Conservation (phyloP, 2,888 invertebrate genomes). For the Lasius fuliginosus region DNA sequence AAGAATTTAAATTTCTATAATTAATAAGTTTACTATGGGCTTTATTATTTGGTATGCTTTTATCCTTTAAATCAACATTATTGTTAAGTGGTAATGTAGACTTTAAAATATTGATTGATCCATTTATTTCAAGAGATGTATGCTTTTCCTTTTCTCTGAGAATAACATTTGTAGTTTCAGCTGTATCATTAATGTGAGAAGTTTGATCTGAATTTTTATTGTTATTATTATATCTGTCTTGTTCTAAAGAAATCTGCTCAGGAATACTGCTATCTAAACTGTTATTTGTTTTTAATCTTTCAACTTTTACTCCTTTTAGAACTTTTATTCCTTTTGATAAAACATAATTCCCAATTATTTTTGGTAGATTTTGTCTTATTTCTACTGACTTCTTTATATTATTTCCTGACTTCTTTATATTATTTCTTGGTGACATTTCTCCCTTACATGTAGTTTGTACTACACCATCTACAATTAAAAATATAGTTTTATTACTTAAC, state of each 20-base stretch:
- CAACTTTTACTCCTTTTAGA: constrained; percentile 32
- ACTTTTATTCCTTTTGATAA: constrained; percentile 60
- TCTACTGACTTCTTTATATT: not conserved
- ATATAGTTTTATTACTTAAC: not conserved
- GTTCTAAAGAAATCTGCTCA: not conserved
- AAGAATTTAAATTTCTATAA: not conserved
- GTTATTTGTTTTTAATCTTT: not conserved
- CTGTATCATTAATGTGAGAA: not conserved
- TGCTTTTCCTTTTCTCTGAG: not conserved
- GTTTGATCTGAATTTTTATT: not conserved
- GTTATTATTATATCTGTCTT: not conserved
- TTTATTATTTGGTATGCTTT: not conserved
- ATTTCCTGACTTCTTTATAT: not conserved
- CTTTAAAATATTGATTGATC: not conserved
- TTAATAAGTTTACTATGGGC: not conserved
- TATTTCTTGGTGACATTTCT: not conserved
- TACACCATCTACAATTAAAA: not conserved
- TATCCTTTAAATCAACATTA: not conserved
- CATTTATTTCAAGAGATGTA: not conserved
- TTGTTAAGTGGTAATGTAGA: not conserved
- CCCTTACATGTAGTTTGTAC: not conserved
- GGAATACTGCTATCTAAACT: not conserved
- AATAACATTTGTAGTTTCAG: not conserved
- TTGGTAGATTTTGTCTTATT: constrained; percentile 25
- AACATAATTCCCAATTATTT: constrained; percentile 63